A percentile compares a stretch with the other conserved stretches of the same genome.
These are phyloP conservation scores for Drosophila suboccidentalis DNA, from an alignment of 2,888 invertebrate species.

Conservation along the genomic window DNA sequence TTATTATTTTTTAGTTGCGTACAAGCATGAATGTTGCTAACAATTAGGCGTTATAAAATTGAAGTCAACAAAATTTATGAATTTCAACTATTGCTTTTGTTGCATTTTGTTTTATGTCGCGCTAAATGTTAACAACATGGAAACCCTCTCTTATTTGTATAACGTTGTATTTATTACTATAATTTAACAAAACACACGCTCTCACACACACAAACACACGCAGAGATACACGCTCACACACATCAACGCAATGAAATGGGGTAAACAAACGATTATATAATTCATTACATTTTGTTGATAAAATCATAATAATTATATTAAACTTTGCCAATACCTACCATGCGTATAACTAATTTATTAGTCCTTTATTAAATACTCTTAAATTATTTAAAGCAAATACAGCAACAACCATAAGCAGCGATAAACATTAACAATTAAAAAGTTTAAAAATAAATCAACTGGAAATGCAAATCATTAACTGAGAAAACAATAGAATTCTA, in stretches of 20 bases:
- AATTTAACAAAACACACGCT: constrained; percentile 54
- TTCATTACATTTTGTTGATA: constrained; percentile 65
- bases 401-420: constrained; percentile 37
- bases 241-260: constrained; percentile 40
- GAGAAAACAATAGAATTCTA: constrained; percentile 43
- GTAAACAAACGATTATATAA: constrained; percentile 44
- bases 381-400: constrained; percentile 74
- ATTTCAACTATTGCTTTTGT: constrained; percentile 30
- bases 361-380: constrained; percentile 80
- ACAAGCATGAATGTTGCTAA: constrained; percentile 17
- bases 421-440: constrained; percentile 43
- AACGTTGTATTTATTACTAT: constrained; percentile 76
- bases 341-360: constrained; percentile 82
- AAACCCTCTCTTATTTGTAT: constrained; percentile 72
- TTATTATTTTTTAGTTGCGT: constrained; percentile 75
- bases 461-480: constrained; percentile 40
- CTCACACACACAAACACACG: constrained; percentile 35
- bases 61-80: constrained; percentile 9
- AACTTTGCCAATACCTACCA: constrained; percentile 72
- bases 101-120: constrained; percentile 51
- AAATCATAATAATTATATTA: constrained; percentile 62
- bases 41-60: constrained; percentile 10
- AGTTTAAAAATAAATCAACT: constrained; percentile 54
- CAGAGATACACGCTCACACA: constrained; percentile 18
- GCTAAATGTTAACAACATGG: constrained; percentile 36